Base-by-base conservation (phyloP, 1,140 invertebrate genomes). In the Arion vulgaris region DNA sequence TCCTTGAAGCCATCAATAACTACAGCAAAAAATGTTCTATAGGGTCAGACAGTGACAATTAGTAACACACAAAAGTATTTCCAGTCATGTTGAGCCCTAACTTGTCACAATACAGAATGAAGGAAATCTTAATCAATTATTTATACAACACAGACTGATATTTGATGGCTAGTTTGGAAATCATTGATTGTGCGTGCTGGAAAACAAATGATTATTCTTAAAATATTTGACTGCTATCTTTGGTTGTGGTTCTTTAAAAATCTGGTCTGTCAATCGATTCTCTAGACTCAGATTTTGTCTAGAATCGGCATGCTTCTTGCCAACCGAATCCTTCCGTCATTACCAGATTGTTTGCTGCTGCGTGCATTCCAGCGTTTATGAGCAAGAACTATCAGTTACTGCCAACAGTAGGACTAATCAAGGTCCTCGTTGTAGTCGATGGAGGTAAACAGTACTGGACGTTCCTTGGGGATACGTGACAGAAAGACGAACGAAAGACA, bases 261-360 rank as follows among this genome's bases (percentile, higher is more conserved):
- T 57, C 51, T 57, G 51, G 26, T 9, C 51, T 57, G 9, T 23
- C 9, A 26, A 26, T 66, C n/a, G 62, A 66, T 66, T 32, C 62
- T 17, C 28, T 32, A 32, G 28, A 34, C 62, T 4, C 5, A n/a
- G 53, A 57, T 2, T 19, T 66, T 23, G 17, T 19, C 28, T 28
- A 66, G n/a, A 66, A 15, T 32, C n/a, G 28, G 62, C 62, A 66
- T 66, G 62, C 62, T 41, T 9, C 66, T 15, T 23, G 45, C n/a
- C 11, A 45, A 68, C 68, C 13, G 9, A 28, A 49, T 23, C 36
- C 26, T 57, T 69, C 7, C 23, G 62, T 80, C 15, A 41, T 38
- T 80, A 34, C 39, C 19, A 41, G 36, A 68, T 41, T 77, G 75
- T 77, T 53, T 77, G 75, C 62, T 26, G n/a, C 49, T 77, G 51